phyloP scores from a whole-genome alignment of 2,113 vertebrate genomes.

The Accipiter cooperii region DNA sequence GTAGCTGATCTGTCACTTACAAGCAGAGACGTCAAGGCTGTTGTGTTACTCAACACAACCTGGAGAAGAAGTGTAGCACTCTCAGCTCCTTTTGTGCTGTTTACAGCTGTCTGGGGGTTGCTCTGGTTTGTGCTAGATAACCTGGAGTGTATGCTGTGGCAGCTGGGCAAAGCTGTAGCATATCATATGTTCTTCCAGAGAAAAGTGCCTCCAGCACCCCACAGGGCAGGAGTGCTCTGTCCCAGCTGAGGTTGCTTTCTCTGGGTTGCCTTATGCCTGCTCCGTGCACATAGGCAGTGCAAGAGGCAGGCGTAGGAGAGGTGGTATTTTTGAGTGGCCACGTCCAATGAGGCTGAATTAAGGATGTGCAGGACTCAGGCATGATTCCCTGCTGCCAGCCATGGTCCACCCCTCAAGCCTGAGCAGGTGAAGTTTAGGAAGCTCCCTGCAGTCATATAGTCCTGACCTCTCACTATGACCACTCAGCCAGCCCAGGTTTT shows the following conservation, averaged over 20 bases:
- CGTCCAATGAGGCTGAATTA: rapidly evolving
- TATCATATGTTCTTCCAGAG: not conserved
- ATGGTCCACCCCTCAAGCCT: not conserved
- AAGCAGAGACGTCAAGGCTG: not conserved
- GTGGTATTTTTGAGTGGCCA: not conserved
- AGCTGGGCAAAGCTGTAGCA: not conserved
- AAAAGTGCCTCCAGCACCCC: not conserved
- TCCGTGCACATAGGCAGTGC: not conserved
- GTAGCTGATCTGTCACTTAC: not conserved
- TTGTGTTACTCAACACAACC: not conserved
- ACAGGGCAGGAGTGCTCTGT: rapidly evolving
- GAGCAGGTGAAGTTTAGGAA: not conserved
- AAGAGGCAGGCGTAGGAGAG: not conserved
- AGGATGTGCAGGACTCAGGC: not conserved
- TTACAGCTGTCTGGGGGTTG: not conserved
- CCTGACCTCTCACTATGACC: not conserved
- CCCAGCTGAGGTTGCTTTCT: not conserved
- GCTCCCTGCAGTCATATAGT: not conserved
- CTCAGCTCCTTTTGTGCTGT: rapidly evolving
- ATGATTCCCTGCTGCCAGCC: not conserved
- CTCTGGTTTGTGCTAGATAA: not conserved
- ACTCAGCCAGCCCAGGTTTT: not conserved
- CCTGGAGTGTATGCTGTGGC: rapidly evolving
- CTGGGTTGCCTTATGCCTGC: not conserved
- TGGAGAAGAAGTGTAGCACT: not conserved